A percentile compares a stretch with the other conserved stretches of the same genome.
Evolutionary conservation across 2,113 vertebrate genomes (phyloP).

Genomic region (Clarias batrachus): DNA sequence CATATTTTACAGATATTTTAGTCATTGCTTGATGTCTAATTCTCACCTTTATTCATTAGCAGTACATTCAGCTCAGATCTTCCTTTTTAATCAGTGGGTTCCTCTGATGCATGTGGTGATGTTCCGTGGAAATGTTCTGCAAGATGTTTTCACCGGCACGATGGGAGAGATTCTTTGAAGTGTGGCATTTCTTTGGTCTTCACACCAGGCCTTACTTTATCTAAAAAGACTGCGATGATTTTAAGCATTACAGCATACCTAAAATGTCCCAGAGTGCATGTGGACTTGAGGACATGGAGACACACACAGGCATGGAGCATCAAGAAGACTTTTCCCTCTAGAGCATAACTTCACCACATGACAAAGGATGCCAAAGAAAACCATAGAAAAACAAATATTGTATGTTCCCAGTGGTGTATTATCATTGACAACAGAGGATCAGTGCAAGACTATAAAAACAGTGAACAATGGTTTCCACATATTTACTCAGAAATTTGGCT

Average conservation of each 20-base stretch:
- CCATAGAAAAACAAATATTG: slow-evolving; percentile 47
- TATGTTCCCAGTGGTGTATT: slow-evolving; percentile 46
- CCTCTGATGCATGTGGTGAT: slow-evolving; percentile 15
- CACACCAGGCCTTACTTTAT: slow-evolving; percentile 35
- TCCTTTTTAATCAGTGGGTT: slow-evolving; percentile 20
- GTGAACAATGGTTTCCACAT: slow-evolving; percentile 33
- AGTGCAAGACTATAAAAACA: slow-evolving; percentile 17
- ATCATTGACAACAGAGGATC: slow-evolving; percentile 40
- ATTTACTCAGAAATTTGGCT: background rate
- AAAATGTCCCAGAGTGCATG: slow-evolving; percentile 34
- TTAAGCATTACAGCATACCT: slow-evolving; percentile 16
- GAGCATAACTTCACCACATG: slow-evolving; percentile 35
- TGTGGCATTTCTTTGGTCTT: slow-evolving; percentile 49
- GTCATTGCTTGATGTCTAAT: background rate
- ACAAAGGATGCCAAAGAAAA: slow-evolving; percentile 45
- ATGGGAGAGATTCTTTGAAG: slow-evolving; percentile 48
- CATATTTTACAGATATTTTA: background rate
- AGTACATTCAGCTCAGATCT: background rate
- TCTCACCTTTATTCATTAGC: too few species aligned
- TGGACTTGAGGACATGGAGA: background rate
- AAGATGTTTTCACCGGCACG: slow-evolving; percentile 28
- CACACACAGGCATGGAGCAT: slow-evolving; percentile 15
- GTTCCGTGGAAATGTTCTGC: slow-evolving; percentile 20
- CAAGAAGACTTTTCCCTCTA: slow-evolving; percentile 38
- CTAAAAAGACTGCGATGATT: slow-evolving; percentile 18